Evolutionary conservation across 2,888 invertebrate genomes (phyloP), one percentile per base, ranked within the genome.

Genomic region (Cactoblastis cactorum): DNA sequence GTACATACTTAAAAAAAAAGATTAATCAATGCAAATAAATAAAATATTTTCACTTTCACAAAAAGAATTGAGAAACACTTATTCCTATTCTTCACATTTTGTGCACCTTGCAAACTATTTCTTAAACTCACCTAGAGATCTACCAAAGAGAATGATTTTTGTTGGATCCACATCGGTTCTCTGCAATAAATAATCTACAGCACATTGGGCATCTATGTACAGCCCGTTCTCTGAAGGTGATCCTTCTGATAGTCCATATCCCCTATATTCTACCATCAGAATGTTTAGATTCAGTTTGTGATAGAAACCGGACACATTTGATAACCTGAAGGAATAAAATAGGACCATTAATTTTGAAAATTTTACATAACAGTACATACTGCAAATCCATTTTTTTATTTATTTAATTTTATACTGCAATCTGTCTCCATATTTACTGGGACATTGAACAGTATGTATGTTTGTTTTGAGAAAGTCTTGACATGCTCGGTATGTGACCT

Each of bases 211-310:
- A 90, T 98, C 98, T 73, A 92, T 91, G 67, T 95, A 96, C 1
- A 98, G 83, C 2, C 98, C 98, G 62, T 92, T 91, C 81, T 98
- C 98, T 1, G 95, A 94, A 0, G 98, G 97, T 11, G 92, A 89
- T 0, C 98, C 98, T 65, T 96, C 94, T 4, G 98, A 98, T 18
- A 96, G 90, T 0, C 98, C 98, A 87, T 97, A 98, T 0, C 98
- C 98, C 63, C 98, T 91, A 73, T 98, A 98, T 74, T 98, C 98
- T n/a, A 98, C 92, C 92, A 98, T 92, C 43, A 98, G 83, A 59
- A 98, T 92, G 77, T 98, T 98, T 61, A 96, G 95, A 59, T 94
- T 93, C 49, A 97, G 86, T 69, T 94, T 93, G 64, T 95, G 93
- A 78, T 94, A 97, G 53, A 98, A 91, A 3, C 95, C 96, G 60